Base-by-base conservation (phyloP, 1,140 invertebrate genomes). In the Euwallacea similis region DNA sequence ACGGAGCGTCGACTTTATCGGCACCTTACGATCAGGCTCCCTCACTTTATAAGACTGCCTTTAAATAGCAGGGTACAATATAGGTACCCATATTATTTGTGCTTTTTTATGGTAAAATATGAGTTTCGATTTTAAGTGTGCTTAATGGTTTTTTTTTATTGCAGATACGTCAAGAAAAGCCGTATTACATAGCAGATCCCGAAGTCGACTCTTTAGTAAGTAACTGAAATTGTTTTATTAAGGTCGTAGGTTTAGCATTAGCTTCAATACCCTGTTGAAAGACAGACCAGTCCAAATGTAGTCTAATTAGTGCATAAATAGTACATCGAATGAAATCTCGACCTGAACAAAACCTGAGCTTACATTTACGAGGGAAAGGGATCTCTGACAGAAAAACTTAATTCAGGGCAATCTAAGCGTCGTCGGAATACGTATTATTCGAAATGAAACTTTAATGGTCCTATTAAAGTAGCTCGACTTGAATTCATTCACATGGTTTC, bases 191-290 rank as follows among this genome's bases (percentile, higher is more conserved):
- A 86, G 95, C 96, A 81, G 95, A 98, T 86, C 94, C 94, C 80
- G 96, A 98, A 90, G 93, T 98, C 84, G 96, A 98, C 86, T 96
- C 94, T 87, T 89, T 98, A 88, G 95, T 98, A 88, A 97, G 94
- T 95, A 42, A 10, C 46, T 50, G 46, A 50, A 50, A 50, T 4
- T 50, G 13, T 50, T 50, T 50, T 11, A 50, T 11, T 50, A 50
- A 50, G 46, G 21, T 33, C 21, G 21, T 4, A 33, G 4, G 21
- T 33, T 33, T 33, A 33, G 1, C 21, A 33, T 33, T 33, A 33
- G 21, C 21, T 33, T 33, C 21, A 33, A 33, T 33, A 33, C 21
- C 4, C 1, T 33, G 21, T 33, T 33, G 21, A 33, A 33, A 33
- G 1, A 33, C 21, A 33, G 21, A 33, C 21, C 21, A 33, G 21